Base-by-base conservation (phyloP, 2,113 vertebrate genomes). In the Isichthys henryi region DNA sequence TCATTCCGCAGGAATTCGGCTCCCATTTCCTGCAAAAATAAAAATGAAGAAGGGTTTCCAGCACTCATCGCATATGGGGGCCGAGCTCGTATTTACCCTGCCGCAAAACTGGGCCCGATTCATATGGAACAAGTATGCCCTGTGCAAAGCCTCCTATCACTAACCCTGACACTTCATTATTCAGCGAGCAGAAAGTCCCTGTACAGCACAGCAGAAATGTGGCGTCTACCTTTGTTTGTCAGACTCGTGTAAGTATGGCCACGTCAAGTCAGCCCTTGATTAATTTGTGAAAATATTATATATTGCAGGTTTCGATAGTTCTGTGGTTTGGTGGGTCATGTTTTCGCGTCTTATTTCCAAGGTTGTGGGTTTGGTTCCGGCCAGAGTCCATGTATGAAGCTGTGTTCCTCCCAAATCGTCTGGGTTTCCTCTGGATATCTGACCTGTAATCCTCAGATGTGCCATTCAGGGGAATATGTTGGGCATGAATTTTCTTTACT, bases 1-100 rank as follows among this genome's bases (percentile, higher is more conserved):
- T 97, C 96, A 93, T 97, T 97, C 96, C 92, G 94, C 96, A 98
- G 97, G 97, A 97, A 98, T 97, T 95, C 97, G 96, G 96, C 95
- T 96, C 95, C 96, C 95, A 97, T 98, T 98, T 98, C 97, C 97
- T 97, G 96, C 94, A 91, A 89, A 80, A 93, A 93, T 90, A 89
- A 53, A 91, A 92, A 93, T 23, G 82, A 70, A 91, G 53, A 58
- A 46, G 43, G 74, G 52, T 93, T 92, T 93, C 92, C 92, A 92
- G 88, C 31, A 93, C 93, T 94, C 92, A 93, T 92, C 94, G 91
- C 91, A 93, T 93, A 93, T 93, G 80, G 93, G 82, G 93, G 94
- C 94, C 91, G 92, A 93, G 94, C 94, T 93, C 91, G 94, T 96
- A 96, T 96, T 96, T 96, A 95, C 92, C 96, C 95, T 96, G 95